Evolutionary conservation across 2,797 vertebrate species (phyloP).

Genomic region (Psittacula echo): DNA sequence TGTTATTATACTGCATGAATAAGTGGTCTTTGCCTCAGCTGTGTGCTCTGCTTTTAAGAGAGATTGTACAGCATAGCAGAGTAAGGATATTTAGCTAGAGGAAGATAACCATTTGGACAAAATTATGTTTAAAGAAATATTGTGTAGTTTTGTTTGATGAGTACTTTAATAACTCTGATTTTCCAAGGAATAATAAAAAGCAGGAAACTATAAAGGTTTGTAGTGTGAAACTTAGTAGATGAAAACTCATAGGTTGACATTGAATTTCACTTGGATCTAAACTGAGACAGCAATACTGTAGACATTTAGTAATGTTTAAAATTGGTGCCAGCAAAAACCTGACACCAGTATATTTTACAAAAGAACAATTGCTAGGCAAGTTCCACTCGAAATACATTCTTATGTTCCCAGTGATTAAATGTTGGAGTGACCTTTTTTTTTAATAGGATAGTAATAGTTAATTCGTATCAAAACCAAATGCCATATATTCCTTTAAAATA

Average conservation of each 20-base stretch:
- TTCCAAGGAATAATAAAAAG: neutral
- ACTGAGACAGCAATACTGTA: constrained; percentile 75
- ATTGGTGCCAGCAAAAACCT: constrained; percentile 74
- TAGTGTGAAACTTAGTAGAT: constrained; percentile 12
- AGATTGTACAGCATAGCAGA: neutral
- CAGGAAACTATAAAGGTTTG: neutral
- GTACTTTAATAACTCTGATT: neutral
- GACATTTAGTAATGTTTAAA: constrained; percentile 77
- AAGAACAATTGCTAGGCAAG: constrained; percentile 65
- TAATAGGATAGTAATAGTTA: neutral
- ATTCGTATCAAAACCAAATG: neutral
- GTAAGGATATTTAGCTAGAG: neutral
- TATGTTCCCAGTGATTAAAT: neutral
- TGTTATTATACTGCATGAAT: neutral
- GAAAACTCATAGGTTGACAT: constrained; percentile 50
- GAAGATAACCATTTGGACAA: neutral
- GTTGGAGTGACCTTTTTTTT: neutral
- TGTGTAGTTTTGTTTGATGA: neutral
- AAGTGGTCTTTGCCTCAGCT: neutral
- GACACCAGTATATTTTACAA: constrained; percentile 62
- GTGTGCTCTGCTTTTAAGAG: neutral
- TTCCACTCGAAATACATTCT: constrained; percentile 27
- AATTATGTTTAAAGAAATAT: neutral
- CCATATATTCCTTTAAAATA: neutral
- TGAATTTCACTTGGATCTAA: constrained; percentile 74